Evolutionary conservation across 92 coral and sea anemone species (phyloP), one percentile per base, ranked within the genome.

Genomic region (Desmophyllum pertusum): DNA sequence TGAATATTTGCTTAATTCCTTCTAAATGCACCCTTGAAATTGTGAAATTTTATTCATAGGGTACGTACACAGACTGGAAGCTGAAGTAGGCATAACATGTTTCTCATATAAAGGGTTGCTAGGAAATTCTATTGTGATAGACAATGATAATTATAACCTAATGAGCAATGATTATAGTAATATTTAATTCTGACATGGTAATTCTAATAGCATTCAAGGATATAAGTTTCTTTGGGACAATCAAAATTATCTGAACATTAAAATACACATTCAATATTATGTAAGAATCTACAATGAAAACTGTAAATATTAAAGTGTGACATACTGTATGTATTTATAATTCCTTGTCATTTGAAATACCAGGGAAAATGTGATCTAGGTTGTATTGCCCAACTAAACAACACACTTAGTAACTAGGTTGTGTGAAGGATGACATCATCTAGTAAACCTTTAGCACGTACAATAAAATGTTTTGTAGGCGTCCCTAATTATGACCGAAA

Each of bases 391-490:
- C 52, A 68, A 35, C 57, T 25, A 78, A 46, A 68, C 75, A 46
- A 75, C 65, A 53, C 48, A 75, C 65, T 75, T 57, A 53, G 73
- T 67, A 67, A 21, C 73, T 35, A 67, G 18, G 73, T 36, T 50
- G 48, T 5, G n/a, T 68, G 31, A 6, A 11, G 25, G 38, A 69
- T 80, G 84, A 80, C 84, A 80, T 80, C 84, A 80, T 51, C 45
- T 25, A n/a, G n/a, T n/a, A 13, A 35, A 67, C 23, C 27, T 50
- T 69, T 73, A 43, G 27, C 84, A 80, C 84, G 76, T 69, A 80
- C 3, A 45, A 9, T 9, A 27, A 40, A 27, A 45, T 78, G 52
- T 38, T 59, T 75, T 64, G 68, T 55, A 63, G 73, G 73, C 71
- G 83, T 36, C 30, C 75, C 35, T 52, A 48, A 80, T 80, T 37